Base-by-base conservation (phyloP, 1,140 invertebrate species). In the Drosophila albomicans region DNA sequence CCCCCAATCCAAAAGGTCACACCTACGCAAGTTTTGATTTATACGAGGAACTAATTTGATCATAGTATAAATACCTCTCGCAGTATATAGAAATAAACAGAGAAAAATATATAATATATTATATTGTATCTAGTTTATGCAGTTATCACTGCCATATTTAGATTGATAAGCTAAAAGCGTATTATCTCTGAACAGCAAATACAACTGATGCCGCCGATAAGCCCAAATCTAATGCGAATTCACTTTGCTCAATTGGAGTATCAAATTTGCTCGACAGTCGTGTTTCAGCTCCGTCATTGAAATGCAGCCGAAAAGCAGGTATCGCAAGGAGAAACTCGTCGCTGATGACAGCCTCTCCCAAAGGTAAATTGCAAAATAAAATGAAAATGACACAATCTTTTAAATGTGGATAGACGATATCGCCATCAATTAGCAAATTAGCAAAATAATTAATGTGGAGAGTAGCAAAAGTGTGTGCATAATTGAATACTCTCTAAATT, bases 11-110 rank as follows among this genome's bases (percentile, higher is more conserved):
- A 2, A 10, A 49, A 32, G 54, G 32, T 8, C 5, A 32, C 56
- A 56, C 49, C 30, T 76, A 76, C n/a, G 69, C 72, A 41, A 28
- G 20, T 10, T 54, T 76, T 35, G 69, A 76, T 16, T 35, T 76
- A 38, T 76, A 76, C 32, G 74, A 76, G 28, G 74, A 76, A 25
- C 62, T 76, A 7, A 13, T 10, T 5, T 74, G 15, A 64, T 48
- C 45, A 5, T 52, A 48, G 7, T 48, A 15, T 13, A 49, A 48
- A 28, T 10, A 15, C 4, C 28, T 32, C 13, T 6, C 51, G 15
- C 13, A 45, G n/a, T 46, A 51, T 10, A 20, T 51, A 32, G 28
- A 38, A 38, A 38, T 38, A 38, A 38, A 32, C 30, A 8, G 2
- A 32, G 30, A 32, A 8, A 45, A 28, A 25, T 10, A 11, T 5